Base-by-base conservation (phyloP, 2,797 vertebrate genomes). In the Clangula hyemalis region DNA sequence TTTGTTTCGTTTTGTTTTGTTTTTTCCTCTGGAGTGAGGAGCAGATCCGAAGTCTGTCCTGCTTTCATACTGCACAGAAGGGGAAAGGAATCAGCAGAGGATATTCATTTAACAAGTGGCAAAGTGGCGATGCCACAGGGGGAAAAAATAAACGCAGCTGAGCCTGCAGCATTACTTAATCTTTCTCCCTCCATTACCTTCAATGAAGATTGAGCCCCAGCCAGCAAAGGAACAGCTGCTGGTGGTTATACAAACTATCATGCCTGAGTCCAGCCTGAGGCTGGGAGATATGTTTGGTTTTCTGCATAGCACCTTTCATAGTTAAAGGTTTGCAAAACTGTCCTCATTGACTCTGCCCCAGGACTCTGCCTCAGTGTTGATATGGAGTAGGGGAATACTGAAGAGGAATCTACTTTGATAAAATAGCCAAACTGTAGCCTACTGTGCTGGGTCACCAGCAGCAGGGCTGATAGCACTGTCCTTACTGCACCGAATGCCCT, bases 91-190 rank as follows among this genome's bases (percentile, higher is more conserved):
- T 10, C 22, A 95, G 80, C 81, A 84, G 69, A 75, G 90, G 57
- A 57, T 81, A 34, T 87, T 95, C 72, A 89, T 96, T 96, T 97
- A 91, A 81, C 89, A 91, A 95, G 95, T 85, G 83, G 96, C 69
- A 95, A 93, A 95, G 79, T 64, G 66, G 84, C 79, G 68, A 88
- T 96, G 93, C 95, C 90, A 94, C 69, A 39, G 86, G 93, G 93
- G 75, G 76, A 3, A 54, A 68, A 93, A 96, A 90, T 75, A 95
- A 93, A 89, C 84, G 94, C 89, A 95, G 89, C 87, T 84, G 85
- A 89, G 96, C 92, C 93, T 95, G 86, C 79, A 97, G 94, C 92
- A 74, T 78, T 91, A 78, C 90, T 94, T 95, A 95, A 95, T 96
- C 87, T 85, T 93, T 96, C 87, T 97, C 64, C 76, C 90, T 96